Conservation (phyloP, 2,113 vertebrate species). For the Nipponia nippon region DNA sequence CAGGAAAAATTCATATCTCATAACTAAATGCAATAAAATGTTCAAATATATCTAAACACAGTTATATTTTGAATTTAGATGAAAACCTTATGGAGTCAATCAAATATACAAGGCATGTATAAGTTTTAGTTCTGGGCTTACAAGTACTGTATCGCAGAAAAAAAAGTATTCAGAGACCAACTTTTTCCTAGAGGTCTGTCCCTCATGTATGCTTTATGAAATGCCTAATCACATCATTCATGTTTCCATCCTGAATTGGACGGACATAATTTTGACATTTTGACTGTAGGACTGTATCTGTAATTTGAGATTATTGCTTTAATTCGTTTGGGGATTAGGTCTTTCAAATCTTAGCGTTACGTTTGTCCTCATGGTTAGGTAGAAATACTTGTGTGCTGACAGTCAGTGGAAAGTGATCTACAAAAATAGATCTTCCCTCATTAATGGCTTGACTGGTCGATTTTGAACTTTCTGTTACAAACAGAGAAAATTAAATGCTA, state of each 20-base stretch:
- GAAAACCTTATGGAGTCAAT: constrained; percentile 58
- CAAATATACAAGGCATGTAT: constrained; percentile 40
- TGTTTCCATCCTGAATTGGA: constrained; percentile 16
- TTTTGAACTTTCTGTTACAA: constrained; percentile 17
- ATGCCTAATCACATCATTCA: neutral
- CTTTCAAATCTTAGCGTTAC: neutral
- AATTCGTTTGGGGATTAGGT: neutral
- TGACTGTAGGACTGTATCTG: neutral
- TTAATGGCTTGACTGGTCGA: neutral
- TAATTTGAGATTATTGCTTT: constrained; percentile 48
- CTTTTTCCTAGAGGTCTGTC: constrained; percentile 10
- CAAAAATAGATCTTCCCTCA: constrained; percentile 21
- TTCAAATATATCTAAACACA: constrained; percentile 55
- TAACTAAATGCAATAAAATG: constrained; percentile 65
- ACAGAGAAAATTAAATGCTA: neutral
- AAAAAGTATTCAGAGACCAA: constrained; percentile 2
- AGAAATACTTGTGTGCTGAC: constrained; percentile 23
- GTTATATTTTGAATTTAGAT: constrained; percentile 63
- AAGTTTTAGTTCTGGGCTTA: constrained; percentile 40
- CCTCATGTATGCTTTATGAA: neutral
- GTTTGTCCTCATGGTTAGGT: neutral
- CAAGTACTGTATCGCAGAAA: neutral
- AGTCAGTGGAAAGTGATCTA: constrained; percentile 27
- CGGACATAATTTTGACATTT: constrained; percentile 46
- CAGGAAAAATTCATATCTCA: constrained; percentile 56